A percentile compares a stretch with the other conserved stretches of the same genome.
These are phyloP conservation scores for Nycteola revayana DNA, from an alignment of 2,888 invertebrate genomes.

Conservation along the genomic window DNA sequence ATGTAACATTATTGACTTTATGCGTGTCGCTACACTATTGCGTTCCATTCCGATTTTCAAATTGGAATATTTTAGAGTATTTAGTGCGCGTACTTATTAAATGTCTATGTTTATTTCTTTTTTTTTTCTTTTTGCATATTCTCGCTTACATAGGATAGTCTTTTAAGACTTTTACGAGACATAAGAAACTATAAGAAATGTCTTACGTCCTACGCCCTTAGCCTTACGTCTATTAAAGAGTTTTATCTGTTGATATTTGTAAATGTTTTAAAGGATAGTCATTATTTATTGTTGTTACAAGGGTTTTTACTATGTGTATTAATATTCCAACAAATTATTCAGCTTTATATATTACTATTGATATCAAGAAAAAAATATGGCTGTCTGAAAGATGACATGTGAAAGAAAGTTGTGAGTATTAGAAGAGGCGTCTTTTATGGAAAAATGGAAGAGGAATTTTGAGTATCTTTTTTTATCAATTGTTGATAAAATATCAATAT, in stretches of 20 bases:
- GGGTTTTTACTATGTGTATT: neutral
- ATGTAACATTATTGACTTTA: conserved; percentile 20
- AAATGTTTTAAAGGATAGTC: conserved; percentile 14
- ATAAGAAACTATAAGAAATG: conserved; percentile 21
- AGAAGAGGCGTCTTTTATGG: no score
- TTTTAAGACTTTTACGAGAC: conserved; percentile 30
- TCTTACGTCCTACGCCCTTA: conserved; percentile 9
- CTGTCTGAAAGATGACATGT: no score
- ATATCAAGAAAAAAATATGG: no score
- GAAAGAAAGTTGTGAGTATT: no score
- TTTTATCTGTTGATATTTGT: conserved; percentile 18
- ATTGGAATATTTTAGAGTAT: conserved; percentile 7
- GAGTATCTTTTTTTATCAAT: no score
- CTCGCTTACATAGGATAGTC: conserved; percentile 28
- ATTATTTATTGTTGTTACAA: conserved; percentile 4
- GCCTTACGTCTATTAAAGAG: conserved; percentile 10
- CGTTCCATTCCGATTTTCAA: conserved; percentile 24
- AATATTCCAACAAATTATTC: no score
- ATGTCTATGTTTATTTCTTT: no score
- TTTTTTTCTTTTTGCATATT: conserved; percentile 9
- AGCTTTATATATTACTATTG: no score
- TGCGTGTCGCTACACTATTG: conserved; percentile 31
- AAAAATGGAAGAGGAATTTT: no score
- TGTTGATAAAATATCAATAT: no score
- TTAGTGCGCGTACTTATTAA: neutral